Conservation (phyloP, 2,797 vertebrate genomes). For the Sparus aurata region DNA sequence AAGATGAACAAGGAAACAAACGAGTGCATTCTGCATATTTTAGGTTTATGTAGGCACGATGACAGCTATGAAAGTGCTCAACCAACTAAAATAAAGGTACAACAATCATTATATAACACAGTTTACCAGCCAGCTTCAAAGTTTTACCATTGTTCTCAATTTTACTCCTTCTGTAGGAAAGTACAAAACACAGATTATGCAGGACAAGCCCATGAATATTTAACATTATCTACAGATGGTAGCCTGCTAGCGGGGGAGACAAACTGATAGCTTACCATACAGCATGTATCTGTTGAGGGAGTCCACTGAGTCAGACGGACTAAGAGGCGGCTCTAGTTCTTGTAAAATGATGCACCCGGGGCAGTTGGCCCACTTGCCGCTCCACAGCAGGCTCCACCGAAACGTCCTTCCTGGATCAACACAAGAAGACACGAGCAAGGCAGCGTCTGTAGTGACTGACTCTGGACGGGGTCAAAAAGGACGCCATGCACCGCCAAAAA, state of each 20-base stretch:
- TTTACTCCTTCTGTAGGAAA: background rate
- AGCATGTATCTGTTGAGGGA: constrained; percentile 65
- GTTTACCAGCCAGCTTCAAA: background rate
- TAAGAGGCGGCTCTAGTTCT: constrained; percentile 61
- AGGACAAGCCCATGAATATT: background rate
- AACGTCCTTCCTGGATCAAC: constrained; percentile 36
- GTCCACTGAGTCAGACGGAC: constrained; percentile 34
- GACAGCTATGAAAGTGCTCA: background rate
- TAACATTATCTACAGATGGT: background rate
- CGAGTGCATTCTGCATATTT: background rate
- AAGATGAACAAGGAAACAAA: background rate
- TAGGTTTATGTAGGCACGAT: background rate
- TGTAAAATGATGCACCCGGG: constrained; percentile 67
- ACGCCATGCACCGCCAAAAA: no score
- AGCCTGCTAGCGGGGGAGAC: background rate
- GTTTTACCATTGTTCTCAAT: background rate
- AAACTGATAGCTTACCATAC: constrained; percentile 55
- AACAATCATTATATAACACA: background rate
- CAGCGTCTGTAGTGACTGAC: background rate
- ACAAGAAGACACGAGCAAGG: background rate
- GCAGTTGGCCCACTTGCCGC: constrained; percentile 61
- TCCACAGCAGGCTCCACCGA: constrained; percentile 61
- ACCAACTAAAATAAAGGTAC: background rate
- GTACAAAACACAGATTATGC: background rate
- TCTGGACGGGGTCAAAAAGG: background rate